Conservation (phyloP, 2,113 vertebrate genomes). For the Pterocles orientalis region DNA sequence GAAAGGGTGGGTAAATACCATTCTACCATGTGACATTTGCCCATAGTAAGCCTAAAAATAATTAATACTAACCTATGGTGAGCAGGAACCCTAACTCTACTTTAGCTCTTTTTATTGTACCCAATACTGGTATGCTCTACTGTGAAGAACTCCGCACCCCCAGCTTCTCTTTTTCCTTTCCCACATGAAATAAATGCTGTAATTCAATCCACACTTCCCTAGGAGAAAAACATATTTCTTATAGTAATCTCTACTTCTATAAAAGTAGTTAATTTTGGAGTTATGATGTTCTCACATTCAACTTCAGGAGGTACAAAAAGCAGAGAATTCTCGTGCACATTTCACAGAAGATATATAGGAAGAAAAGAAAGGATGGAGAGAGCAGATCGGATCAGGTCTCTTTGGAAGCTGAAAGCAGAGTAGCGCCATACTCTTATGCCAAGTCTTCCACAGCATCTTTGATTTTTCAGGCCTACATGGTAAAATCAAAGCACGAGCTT, state of each 20-base stretch:
- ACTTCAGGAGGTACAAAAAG: neutral
- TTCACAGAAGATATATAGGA: neutral
- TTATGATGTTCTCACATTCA: neutral
- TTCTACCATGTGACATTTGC: neutral
- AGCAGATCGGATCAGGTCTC: neutral
- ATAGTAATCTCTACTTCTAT: neutral
- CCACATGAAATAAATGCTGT: neutral
- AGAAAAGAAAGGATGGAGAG: neutral
- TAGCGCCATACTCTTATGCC: fast-evolving
- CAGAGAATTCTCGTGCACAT: neutral
- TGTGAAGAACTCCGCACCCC: neutral
- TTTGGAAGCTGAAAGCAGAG: neutral
- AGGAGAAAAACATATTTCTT: neutral
- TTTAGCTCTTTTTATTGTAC: neutral
- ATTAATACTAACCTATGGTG: neutral
- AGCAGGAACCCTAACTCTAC: neutral
- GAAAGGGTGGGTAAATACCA: neutral
- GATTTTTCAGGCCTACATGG: neutral
- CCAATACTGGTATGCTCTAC: neutral
- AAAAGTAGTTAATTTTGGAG: neutral
- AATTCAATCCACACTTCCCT: neutral
- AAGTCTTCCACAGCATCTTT: neutral
- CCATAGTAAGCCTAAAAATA: neutral
- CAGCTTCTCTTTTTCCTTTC: neutral
- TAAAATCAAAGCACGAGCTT: neutral